Base-by-base conservation (phyloP, 2,888 invertebrate species). In the Paralinhomoeus sp. region DNA sequence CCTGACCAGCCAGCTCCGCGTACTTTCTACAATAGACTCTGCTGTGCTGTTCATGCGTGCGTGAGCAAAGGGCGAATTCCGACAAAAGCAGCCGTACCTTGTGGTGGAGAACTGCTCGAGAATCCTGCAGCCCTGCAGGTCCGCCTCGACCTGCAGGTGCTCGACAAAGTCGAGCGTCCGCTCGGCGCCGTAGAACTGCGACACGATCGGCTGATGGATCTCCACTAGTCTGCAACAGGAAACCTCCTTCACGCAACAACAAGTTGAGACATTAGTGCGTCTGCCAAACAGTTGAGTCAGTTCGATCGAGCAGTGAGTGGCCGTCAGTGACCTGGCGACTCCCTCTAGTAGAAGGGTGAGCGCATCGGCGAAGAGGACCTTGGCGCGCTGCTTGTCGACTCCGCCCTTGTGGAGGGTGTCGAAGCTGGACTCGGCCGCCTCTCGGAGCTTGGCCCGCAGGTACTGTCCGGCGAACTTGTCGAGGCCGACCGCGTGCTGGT, bases 191-290 rank as follows among this genome's bases (percentile, higher is more conserved):
- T 84, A 87, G 61, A 78, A 82, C 1, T 79, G 79, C 61, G 85
- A 83, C 27, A 87, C 75, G 24, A 84, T 72, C 1, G 84, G 82
- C 56, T 84, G 81, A 64, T 84, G 80, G 5, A 78, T 74, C 64
- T 85, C 83, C 24, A 85, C 71, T 9, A 80, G 73, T n/a, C n/a
- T n/a, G n/a, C n/a, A n/a, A n/a, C n/a, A 13, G 50, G 46, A 1
- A 57, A 58, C 21, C 75, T 24, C 77, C 77, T 63, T 83, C 83
- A 49, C 36, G n/a, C 12, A 23, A 23, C 23, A 45, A 12, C 12
- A 31, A 31, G n/a, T 31, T 31, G 15, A 12, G 31, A 31, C 31
- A n/a, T n/a, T n/a, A n/a, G n/a, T n/a, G n/a, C n/a, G n/a, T n/a
- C n/a, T n/a, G 24, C 42, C 21, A 43, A 44, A 41, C 21, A n/a